Conservation (phyloP, 1,140 invertebrate genomes). For the Gerris buenoi region DNA sequence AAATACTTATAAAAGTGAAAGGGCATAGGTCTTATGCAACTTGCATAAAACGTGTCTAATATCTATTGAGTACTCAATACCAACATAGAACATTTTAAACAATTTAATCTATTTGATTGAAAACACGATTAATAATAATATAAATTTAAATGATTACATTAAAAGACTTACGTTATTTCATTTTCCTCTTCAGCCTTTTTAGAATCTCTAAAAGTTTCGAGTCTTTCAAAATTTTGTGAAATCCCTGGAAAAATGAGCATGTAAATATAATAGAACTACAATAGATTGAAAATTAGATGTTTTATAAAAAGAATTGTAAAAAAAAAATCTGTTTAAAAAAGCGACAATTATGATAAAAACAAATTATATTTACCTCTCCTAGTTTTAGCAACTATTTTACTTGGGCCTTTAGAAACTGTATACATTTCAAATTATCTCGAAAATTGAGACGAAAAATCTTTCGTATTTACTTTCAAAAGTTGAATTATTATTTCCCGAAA, state of each 20-base stretch:
- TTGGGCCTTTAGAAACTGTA: slow-evolving; percentile 66
- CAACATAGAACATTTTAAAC: too few relatives aligned
- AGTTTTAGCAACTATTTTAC: slow-evolving; percentile 71
- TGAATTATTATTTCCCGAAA: too few relatives aligned
- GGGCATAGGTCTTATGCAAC: too few relatives aligned
- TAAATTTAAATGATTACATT: too few relatives aligned
- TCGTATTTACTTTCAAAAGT: too few relatives aligned
- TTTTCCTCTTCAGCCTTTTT: slow-evolving; percentile 28
- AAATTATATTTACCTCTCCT: slow-evolving; percentile 45
- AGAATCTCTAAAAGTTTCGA: slow-evolving; percentile 46
- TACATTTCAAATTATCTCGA: slow-evolving; percentile 42
- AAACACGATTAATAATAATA: too few relatives aligned
- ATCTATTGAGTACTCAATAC: too few relatives aligned
- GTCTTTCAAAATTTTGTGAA: slow-evolving; percentile 46
- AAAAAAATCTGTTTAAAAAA: slow-evolving; percentile 2
- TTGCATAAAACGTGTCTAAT: too few relatives aligned
- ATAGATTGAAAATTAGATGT: not conserved
- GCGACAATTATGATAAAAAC: not conserved
- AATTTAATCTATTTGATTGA: too few relatives aligned
- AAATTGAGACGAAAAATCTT: not conserved
- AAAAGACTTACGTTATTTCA: not conserved
- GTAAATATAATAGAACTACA: not conserved
- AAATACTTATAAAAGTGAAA: too few relatives aligned
- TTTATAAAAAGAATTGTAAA: slow-evolving; percentile 1
- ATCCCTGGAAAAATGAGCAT: slow-evolving; percentile 34